Conservation (phyloP, 1,140 invertebrate genomes). For the Glossosoma conforme region DNA sequence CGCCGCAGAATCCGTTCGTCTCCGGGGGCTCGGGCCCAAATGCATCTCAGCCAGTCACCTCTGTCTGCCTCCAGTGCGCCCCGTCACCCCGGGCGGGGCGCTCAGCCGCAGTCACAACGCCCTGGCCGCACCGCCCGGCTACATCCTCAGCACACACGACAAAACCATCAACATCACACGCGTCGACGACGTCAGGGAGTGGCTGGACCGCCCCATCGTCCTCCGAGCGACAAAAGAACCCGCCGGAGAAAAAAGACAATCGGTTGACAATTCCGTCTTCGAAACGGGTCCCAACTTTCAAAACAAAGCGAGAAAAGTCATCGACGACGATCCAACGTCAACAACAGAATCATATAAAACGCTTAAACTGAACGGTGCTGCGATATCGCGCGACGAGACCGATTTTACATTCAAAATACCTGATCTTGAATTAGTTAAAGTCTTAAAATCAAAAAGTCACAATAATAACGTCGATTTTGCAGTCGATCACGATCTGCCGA, state of each 20-base stretch:
- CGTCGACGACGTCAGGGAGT: conserved; percentile 46
- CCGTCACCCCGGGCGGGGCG: conserved; percentile 25
- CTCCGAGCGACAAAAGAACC: conserved; percentile 32
- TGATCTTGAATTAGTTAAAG: conserved; percentile 18
- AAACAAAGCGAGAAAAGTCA: conserved; percentile 35
- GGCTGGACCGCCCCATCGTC: conserved; percentile 41
- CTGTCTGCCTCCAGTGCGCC: conserved; percentile 29
- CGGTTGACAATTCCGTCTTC: conserved; percentile 18
- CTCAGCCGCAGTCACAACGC: conserved; percentile 34
- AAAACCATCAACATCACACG: conserved; percentile 39
- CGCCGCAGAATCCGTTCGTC: conserved; percentile 3
- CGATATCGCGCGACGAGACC: background rate
- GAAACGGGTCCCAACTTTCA: conserved; percentile 20
- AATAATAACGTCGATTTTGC: conserved; percentile 17
- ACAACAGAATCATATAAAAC: conserved; percentile 16
- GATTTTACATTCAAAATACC: conserved; percentile 23
- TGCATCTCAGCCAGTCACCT: conserved; percentile 42
- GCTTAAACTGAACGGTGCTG: conserved; percentile 9
- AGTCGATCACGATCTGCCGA: conserved; percentile 28
- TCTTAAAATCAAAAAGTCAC: conserved; percentile 29
- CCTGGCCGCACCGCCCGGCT: conserved; percentile 38
- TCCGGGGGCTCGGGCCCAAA: conserved; percentile 33
- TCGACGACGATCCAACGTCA: conserved; percentile 17
- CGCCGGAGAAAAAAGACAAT: conserved; percentile 25
- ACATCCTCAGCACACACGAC: conserved; percentile 41